phyloP scores from a whole-genome alignment of 2,888 invertebrate species.

The Drosophila diplacantha region DNA sequence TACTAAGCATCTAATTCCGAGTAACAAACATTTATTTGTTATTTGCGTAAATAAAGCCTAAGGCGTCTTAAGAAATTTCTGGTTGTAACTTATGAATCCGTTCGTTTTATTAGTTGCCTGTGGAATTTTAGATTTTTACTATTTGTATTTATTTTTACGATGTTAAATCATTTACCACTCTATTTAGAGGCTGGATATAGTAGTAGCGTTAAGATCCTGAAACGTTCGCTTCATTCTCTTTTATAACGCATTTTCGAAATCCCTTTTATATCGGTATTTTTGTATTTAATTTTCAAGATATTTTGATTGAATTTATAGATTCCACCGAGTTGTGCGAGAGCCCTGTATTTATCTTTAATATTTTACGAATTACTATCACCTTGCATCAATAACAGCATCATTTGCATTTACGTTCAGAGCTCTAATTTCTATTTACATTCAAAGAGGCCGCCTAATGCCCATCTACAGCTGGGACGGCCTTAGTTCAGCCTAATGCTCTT shows the following conservation, averaged over 20 bases:
- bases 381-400: neutral
- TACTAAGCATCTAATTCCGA: slow-evolving; percentile 57
- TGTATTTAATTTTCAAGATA: neutral
- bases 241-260: neutral
- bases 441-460: slow-evolving; percentile 1
- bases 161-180: too few relatives aligned
- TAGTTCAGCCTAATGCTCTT: slow-evolving; percentile 13
- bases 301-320: neutral
- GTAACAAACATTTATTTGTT: slow-evolving; percentile 29
- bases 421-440: slow-evolving; percentile 6
- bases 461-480: neutral
- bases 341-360: neutral
- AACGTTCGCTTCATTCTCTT: neutral
- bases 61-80: slow-evolving; percentile 49
- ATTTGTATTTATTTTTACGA: neutral
- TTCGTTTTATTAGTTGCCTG: neutral
- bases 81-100: neutral
- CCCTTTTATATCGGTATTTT: neutral
- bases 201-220: neutral
- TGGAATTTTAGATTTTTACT: neutral
- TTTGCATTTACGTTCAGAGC: slow-evolving; percentile 4
- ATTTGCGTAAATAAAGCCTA: slow-evolving; percentile 63
- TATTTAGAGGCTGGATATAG: too few relatives aligned
- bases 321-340: neutral
- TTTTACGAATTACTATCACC: slow-evolving; percentile 1